A percentile compares a stretch with the other conserved stretches of the same genome.
These are phyloP conservation scores for Australoheros scitulus DNA, from an alignment of 2,113 vertebrate species.

Conservation along the genomic window DNA sequence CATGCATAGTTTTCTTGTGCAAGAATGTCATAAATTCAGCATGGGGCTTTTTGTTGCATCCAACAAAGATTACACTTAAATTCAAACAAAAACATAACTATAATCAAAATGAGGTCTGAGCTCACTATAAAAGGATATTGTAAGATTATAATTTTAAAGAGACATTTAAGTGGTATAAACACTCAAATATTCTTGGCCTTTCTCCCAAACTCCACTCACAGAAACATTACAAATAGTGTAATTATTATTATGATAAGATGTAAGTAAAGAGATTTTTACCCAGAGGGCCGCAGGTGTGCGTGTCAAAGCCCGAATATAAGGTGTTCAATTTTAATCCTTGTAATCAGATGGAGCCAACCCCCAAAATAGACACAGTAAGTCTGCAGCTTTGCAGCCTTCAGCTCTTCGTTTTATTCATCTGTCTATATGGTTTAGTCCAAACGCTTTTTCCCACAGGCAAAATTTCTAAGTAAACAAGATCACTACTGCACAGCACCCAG, in stretches of 20 bases:
- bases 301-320: neutral
- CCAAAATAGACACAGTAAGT: slow-evolving; percentile 3
- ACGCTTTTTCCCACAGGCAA: neutral
- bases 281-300: neutral
- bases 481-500: neutral
- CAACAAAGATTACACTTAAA: neutral
- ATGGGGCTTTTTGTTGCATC: neutral
- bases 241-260: neutral
- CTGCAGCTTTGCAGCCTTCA: slow-evolving; percentile 5
- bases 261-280: slow-evolving; percentile 4
- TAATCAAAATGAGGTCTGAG: neutral
- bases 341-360: neutral
- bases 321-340: neutral
- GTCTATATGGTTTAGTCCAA: slow-evolving; percentile 7
- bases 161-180: neutral
- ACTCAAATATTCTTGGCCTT: neutral
- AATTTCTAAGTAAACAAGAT: slow-evolving; percentile 22
- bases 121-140: neutral
- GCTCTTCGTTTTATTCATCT: neutral
- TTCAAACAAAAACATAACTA: neutral
- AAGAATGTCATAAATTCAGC: neutral
- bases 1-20: slow-evolving; percentile 2
- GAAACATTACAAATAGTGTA: neutral
- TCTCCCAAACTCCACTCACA: neutral
- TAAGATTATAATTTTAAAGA: neutral